Evolutionary conservation across 2,113 vertebrate genomes (phyloP), one percentile per base, ranked within the genome.

Genomic region (Corythornis vintsioides): DNA sequence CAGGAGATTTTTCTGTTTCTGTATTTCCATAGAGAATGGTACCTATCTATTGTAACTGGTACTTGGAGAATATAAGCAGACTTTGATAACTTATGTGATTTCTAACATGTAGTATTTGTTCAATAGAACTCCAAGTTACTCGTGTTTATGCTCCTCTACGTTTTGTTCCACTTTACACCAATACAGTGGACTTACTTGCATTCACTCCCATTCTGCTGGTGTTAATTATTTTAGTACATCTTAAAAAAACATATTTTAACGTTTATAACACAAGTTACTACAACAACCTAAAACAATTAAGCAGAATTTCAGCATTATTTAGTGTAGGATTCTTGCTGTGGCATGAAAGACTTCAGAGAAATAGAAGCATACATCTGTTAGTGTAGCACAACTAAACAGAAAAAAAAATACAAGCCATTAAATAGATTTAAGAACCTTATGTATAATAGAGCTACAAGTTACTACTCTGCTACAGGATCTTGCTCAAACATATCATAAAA

Each of bases 351-450:
- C 13, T 86, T 29, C 15, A 81, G 40, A 85, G 45, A 42, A 75
- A 43, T 40, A 26, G 6, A 11, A 76, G 42, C 0, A 1, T 22
- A n/a, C 31, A 8, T 81, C 71, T 67, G 15, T 31, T 64, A 82
- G 33, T 13, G 6, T 53, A 69, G 45, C 43, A 83, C 31, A 50
- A 52, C 48, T 88, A 86, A 83, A 72, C 31, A 84, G 56, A 59
- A 94, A 92, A 53, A 93, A 81, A 53, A 93, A 81, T 55, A 64
- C 22, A 42, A 77, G 28, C 47, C 11, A 94, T 88, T 71, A 83
- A 85, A 81, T 56, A 71, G 52, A 90, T 90, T 69, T 87, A 72
- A 90, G 22, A 78, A 18, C 9, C 21, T 78, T 69, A 40, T 28
- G 55, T 72, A 26, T 48, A 84, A 52, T 22, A 72, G 43, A 90